Conservation (phyloP, 2,797 vertebrate genomes). For the Muscicapa comitata region DNA sequence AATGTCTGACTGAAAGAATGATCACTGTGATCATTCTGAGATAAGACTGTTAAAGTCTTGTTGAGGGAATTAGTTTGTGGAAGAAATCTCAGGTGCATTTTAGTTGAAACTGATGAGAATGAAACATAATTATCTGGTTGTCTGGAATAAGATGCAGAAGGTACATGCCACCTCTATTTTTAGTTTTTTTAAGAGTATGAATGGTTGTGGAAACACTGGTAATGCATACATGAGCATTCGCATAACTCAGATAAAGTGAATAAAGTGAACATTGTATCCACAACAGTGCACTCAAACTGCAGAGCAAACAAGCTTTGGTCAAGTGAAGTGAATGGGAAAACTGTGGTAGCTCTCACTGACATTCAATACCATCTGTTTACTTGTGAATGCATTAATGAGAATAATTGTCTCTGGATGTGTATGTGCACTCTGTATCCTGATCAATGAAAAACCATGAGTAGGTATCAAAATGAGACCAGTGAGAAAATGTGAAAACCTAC, state of each 20-base stretch:
- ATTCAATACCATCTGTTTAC: neutral
- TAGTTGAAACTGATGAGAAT: neutral
- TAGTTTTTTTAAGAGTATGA: neutral
- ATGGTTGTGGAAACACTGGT: neutral
- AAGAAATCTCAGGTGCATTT: neutral
- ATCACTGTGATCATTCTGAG: neutral
- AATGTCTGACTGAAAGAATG: neutral
- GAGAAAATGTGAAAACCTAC: neutral
- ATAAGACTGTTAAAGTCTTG: neutral
- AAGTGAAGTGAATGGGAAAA: neutral
- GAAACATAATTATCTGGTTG: neutral
- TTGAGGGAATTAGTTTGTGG: neutral
- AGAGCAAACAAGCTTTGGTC: neutral
- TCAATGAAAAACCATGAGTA: neutral
- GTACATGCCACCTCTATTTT: neutral
- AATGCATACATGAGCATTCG: neutral
- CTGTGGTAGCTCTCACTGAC: neutral
- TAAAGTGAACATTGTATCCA: rapidly evolving
- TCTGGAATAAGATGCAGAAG: neutral
- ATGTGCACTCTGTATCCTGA: neutral
- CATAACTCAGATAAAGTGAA: neutral
- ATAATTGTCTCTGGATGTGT: neutral
- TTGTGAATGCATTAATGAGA: neutral
- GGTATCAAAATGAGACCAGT: neutral
- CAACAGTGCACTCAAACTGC: neutral